Percentiles rank a stretch among this genome's conserved stretches.
phyloP scores from a whole-genome alignment of 2,113 vertebrate species.

The Miniopterus natalensis region DNA sequence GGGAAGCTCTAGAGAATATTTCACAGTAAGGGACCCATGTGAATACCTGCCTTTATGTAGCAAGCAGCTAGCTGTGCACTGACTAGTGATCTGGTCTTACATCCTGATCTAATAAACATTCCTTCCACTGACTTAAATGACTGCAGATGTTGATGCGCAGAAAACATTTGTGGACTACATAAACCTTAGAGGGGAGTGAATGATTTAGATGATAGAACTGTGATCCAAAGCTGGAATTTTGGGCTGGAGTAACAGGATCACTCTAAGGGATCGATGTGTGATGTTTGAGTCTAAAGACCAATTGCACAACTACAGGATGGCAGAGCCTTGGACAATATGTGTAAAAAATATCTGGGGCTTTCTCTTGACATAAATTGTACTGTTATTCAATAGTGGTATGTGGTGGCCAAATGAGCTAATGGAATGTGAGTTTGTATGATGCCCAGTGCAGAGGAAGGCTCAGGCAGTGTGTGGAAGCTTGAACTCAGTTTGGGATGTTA shows the following conservation, averaged over 20 bases:
- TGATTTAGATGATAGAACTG: slow-evolving; percentile 58
- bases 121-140: slow-evolving; percentile 51
- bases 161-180: slow-evolving; percentile 1
- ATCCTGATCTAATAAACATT: slow-evolving; percentile 13
- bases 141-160: slow-evolving; percentile 27
- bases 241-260: slow-evolving; percentile 41
- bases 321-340: slow-evolving; percentile 35
- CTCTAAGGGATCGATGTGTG: not conserved
- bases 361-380: not conserved
- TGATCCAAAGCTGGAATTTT: slow-evolving; percentile 31
- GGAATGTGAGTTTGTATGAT: not conserved
- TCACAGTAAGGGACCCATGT: not conserved
- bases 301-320: not conserved
- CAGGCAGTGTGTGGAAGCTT: not conserved
- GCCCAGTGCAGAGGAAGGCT: not conserved
- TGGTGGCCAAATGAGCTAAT: not conserved
- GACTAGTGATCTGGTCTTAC: slow-evolving; percentile 6
- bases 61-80: not conserved
- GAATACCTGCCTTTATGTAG: not conserved
- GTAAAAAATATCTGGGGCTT: slow-evolving; percentile 36
- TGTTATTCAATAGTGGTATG: not conserved
- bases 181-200: slow-evolving; percentile 27
- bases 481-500: slow-evolving; percentile 32
- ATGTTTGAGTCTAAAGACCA: slow-evolving; percentile 23
- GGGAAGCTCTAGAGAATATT: slow-evolving; percentile 32